Base-by-base conservation (phyloP, 2,797 vertebrate genomes). In the Platyrinchus mystaceus region DNA sequence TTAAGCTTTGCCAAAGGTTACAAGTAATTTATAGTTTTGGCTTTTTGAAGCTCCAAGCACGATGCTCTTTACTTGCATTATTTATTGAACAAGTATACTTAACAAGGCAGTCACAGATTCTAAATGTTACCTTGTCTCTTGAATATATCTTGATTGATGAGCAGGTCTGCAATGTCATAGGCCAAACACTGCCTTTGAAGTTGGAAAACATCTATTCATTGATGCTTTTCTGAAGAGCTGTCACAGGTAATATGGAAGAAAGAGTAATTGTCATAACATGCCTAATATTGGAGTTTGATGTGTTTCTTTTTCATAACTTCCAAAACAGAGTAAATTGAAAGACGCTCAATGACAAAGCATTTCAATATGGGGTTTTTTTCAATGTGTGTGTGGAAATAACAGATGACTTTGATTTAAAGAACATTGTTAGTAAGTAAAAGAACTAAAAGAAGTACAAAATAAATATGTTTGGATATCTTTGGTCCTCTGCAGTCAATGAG, bases 111-210 rank as follows among this genome's bases (percentile, higher is more conserved):
- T 49, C 80, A 81, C 47, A 73, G 24, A 19, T 63, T 26, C 62
- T 84, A 81, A 93, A 86, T 70, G 63, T 44, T 88, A 53, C 83
- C 39, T 78, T 78, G 32, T 67, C 62, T 73, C 64, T 87, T 83
- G 62, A 73, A 64, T 43, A 41, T 36, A 63, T 68, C 69, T 62
- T 81, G 73, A 58, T 23, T 93, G 82, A 93, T 2, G 15, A 91
- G 63, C 55, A 82, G 56, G 55, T 70, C 63, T 28, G 55, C 90
- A 63, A 73, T 90, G 79, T 84, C 96, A 96, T 21, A 94, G 94
- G 82, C 50, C 87, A 95, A 95, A 93, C 66, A 91, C 32, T 82
- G 63, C 83, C 59, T 96, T 53, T 75, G 87, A 95, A 95, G 73
- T 84, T 86, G 73, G 70, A 90, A 94, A 96, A 91, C 64, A 81